Evolutionary conservation across 2,113 vertebrate species (phyloP).

Genomic region (Coregonus clupeaformis): DNA sequence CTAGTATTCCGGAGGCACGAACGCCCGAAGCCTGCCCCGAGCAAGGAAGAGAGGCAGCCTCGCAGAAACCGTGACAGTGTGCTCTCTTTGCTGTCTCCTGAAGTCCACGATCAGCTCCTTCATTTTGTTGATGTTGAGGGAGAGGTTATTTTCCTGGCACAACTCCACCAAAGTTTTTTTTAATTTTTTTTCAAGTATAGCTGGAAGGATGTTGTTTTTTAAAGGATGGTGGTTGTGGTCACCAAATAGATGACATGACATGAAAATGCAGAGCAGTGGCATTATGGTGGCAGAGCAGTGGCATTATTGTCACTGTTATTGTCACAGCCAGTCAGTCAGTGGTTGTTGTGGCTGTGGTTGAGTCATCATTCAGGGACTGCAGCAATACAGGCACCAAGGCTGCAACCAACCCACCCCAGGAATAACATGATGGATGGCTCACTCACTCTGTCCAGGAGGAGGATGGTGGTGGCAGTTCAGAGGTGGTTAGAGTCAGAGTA

Average conservation of each 20-base stretch:
- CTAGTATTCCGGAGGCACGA: too few species aligned
- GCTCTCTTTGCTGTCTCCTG: too few species aligned
- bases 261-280: neutral
- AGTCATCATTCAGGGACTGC: too few species aligned
- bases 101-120: too few species aligned
- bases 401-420: neutral
- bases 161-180: too few species aligned
- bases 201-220: slow-evolving; percentile 32
- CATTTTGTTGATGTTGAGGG: too few species aligned
- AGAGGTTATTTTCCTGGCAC: too few species aligned
- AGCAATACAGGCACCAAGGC: neutral
- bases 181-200: too few species aligned
- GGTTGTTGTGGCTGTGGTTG: neutral
- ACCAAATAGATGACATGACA: too few species aligned
- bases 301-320: neutral
- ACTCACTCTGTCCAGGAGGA: neutral
- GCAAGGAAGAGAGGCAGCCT: too few species aligned
- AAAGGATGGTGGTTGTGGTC: slow-evolving; percentile 2
- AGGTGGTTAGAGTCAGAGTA: neutral
- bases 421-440: neutral
- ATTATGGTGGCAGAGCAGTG: neutral
- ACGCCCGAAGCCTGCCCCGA: too few species aligned
- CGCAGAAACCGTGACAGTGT: too few species aligned
- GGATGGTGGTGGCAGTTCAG: neutral
- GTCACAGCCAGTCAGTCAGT: neutral